Conservation (phyloP, 2,797 vertebrate genomes). For the Sternarchorhynchus goeldii region DNA sequence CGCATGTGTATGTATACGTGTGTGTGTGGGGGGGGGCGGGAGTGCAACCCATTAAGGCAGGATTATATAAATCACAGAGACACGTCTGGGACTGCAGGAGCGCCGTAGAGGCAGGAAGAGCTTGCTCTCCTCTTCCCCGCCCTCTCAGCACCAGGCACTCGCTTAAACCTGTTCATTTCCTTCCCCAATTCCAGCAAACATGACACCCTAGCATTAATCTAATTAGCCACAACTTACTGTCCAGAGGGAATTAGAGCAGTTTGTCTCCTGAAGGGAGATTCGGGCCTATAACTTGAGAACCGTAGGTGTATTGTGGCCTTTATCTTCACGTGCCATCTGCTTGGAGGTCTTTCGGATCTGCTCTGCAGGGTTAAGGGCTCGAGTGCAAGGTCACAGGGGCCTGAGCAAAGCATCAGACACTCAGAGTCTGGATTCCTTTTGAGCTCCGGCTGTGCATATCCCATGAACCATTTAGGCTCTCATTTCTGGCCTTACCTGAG, state of each 20-base stretch:
- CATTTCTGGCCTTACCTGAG: too few species aligned
- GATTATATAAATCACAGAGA: constrained; percentile 54
- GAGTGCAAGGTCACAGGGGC: not conserved
- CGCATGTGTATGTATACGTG: not conserved
- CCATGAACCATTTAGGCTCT: not conserved
- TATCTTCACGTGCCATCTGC: not conserved
- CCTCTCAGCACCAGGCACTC: constrained; percentile 54
- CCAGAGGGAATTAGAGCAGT: constrained; percentile 65
- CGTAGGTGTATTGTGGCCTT: not conserved
- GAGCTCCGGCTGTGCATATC: not conserved
- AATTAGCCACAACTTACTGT: constrained; percentile 63
- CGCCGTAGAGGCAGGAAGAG: constrained; percentile 33
- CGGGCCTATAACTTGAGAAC: constrained; percentile 45
- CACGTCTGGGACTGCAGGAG: constrained; percentile 23
- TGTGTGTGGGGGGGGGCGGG: not conserved
- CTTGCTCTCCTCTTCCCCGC: constrained; percentile 45
- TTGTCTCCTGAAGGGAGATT: constrained; percentile 42
- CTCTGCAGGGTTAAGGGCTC: not conserved
- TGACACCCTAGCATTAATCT: constrained; percentile 70
- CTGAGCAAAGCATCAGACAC: too few species aligned
- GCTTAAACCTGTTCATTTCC: constrained; percentile 66
- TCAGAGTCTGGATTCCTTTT: not conserved
- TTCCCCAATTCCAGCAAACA: constrained; percentile 71
- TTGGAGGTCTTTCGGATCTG: not conserved
- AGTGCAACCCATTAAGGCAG: constrained; percentile 37